Percentiles rank a stretch among this genome's conserved stretches.
These are phyloP conservation scores for Germaria angustata DNA, from an alignment of 2,888 invertebrate genomes.

Conservation along the genomic window DNA sequence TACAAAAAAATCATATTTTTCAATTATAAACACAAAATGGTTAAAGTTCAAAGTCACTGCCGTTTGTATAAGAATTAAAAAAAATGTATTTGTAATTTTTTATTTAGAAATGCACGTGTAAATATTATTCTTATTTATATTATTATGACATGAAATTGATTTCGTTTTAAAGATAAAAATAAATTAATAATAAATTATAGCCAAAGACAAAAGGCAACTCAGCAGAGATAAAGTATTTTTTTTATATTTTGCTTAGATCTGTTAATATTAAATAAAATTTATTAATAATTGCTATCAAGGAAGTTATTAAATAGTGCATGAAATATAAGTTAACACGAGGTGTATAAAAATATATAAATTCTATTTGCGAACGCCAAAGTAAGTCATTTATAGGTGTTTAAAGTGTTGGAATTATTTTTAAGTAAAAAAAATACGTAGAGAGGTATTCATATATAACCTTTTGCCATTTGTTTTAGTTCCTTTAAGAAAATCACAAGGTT, in stretches of 20 bases:
- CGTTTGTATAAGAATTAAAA: background rate
- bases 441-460: too few species aligned
- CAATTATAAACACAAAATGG: constrained; percentile 24
- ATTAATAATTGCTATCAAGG: constrained; percentile 42
- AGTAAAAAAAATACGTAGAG: constrained; percentile 6
- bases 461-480: background rate
- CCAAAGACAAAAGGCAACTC: background rate
- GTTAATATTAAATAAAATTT: constrained; percentile 9
- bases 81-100: background rate
- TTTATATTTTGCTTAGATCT: background rate
- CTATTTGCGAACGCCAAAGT: too few species aligned
- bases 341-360: too few species aligned
- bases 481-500: background rate
- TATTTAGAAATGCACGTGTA: constrained; percentile 42
- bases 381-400: too few species aligned
- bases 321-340: too few species aligned
- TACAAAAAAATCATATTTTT: background rate
- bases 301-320: constrained; percentile 19
- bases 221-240: background rate
- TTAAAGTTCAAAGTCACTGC: constrained; percentile 61
- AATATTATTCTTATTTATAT: background rate
- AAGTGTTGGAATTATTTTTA: background rate
- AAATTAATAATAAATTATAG: constrained; percentile 41
- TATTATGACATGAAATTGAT: constrained; percentile 30
- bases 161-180: constrained; percentile 33